Evolutionary conservation across 1,140 invertebrate species (phyloP), one percentile per base, ranked within the genome.

Genomic region (Formica selysi): DNA sequence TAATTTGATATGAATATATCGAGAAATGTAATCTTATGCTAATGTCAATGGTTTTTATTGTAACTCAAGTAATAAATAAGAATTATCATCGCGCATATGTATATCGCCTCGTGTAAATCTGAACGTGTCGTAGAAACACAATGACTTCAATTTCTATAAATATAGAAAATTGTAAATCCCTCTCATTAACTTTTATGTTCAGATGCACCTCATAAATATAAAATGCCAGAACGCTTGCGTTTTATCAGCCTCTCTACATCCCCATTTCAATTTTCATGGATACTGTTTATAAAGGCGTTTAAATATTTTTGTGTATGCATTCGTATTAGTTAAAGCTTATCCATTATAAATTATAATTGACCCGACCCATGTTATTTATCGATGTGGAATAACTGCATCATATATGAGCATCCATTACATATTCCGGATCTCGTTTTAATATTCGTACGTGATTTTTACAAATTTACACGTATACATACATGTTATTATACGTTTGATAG

Each of bases 321-420:
- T 71, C 36, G 38, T 44, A 81, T 81, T 73, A 81, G 70, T 81
- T 79, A 54, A 79, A 79, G 10, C 19, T 32, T 67, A 79, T 61
- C 38, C 71, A 83, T 83, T 83, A 73, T 48, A 44, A 62, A 74
- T 83, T 74, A 83, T 62, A 74, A 73, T 81, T 83, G 57, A n/a
- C 16, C 8, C 51, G 51, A 80, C 26, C 32, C 32, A 29, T 26
- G 26, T 67, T 48, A 74, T 73, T 73, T 73, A 73, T 48, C 54
- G 7, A 73, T 22, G n/a, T 61, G 44, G 38, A 48, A 73, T 83
- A 83, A 61, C 57, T 62, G 38, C 54, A n/a, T 38, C 11, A 32
- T 29, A 73, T 44, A 62, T 36, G n/a, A 7, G 29, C 4, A n/a
- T 71, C 11, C 8, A 51, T 65, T 11, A 36, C 16, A 36, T 38